phyloP scores from a whole-genome alignment of 2,797 vertebrate species.

The Clarias laeviceps region DNA sequence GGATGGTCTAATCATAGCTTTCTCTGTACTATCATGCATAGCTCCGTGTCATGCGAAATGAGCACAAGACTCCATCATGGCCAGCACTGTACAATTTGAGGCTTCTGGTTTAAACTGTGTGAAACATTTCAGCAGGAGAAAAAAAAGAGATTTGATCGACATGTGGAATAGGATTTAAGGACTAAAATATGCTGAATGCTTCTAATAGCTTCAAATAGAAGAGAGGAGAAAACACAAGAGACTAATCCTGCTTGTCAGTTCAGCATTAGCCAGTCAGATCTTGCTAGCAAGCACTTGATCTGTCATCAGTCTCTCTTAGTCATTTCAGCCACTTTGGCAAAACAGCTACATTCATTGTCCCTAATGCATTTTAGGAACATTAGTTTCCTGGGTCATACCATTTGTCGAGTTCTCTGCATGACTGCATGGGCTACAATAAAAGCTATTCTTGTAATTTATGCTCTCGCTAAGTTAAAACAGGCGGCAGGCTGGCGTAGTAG shows the following conservation, averaged over 20 bases:
- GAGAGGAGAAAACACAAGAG: slow-evolving; percentile 42
- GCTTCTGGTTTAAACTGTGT: slow-evolving; percentile 19
- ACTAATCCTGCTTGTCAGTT: slow-evolving; percentile 51
- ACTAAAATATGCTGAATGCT: slow-evolving; percentile 47
- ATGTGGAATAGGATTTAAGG: slow-evolving; percentile 47
- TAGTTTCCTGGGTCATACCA: background rate
- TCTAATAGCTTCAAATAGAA: slow-evolving; percentile 47
- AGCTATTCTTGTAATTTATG: background rate
- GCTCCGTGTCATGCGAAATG: slow-evolving; percentile 32
- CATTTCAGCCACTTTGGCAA: background rate
- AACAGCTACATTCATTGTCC: background rate
- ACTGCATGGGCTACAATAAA: background rate
- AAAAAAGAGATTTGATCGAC: slow-evolving; percentile 47
- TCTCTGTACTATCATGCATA: slow-evolving; percentile 18
- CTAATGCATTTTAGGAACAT: background rate
- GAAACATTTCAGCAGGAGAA: slow-evolving; percentile 29
- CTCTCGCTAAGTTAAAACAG: background rate
- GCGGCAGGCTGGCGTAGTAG: no score
- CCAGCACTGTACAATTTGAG: background rate
- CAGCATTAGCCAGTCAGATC: slow-evolving; percentile 39
- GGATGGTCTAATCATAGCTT: slow-evolving; percentile 28
- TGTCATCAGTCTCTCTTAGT: background rate
- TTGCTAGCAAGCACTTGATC: background rate
- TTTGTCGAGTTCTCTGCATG: background rate
- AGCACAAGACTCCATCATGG: slow-evolving; percentile 20